Base-by-base conservation (phyloP, 2,797 vertebrate genomes). In the Melanotaenia parkinsoni region DNA sequence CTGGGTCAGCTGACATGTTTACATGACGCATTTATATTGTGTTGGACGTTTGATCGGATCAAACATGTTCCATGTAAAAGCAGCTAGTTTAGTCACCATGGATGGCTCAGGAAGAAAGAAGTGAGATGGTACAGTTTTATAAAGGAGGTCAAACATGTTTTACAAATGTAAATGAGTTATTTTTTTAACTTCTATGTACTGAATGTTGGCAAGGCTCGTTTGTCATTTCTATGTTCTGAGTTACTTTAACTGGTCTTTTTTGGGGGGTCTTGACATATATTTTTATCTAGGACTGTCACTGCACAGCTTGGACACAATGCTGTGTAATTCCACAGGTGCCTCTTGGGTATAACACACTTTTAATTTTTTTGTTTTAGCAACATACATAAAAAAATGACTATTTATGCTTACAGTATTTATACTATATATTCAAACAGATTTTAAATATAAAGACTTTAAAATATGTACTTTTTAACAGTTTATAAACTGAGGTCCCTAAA, bases 121-220 rank as follows among this genome's bases (percentile, higher is more conserved):
- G 77, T 59, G 70, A 74, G 58, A 10, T 83, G 79, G 56, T 89
- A 84, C 50, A 81, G 84, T 87, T 91, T 88, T 89, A 74, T 87
- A 86, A 70, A 84, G 81, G 50, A 30, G 63, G 61, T 61, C 54
- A 57, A 51, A 76, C 40, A 47, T 87, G 83, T 91, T 89, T 85
- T 69, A 90, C 20, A 66, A 74, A 72, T 28, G 79, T 35, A 35
- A 10, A 7, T 35, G 50, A 72, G 78, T 82, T 80, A 75, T 82
- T 80, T 83, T 84, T 79, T 86, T 82, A 77, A 67, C 88, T 64
- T 73, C 80, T 67, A 67, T 83, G 73, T 65, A 67, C 71, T 77
- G 72, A 77, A 84, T 83, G 75, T 85, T 80, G 50, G 60, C 50
- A 67, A 72, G 64, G 66, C 58, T 30, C 37, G 83, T 86, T 89